Conservation (phyloP, 2,797 vertebrate species). For the Ibycter americanus region DNA sequence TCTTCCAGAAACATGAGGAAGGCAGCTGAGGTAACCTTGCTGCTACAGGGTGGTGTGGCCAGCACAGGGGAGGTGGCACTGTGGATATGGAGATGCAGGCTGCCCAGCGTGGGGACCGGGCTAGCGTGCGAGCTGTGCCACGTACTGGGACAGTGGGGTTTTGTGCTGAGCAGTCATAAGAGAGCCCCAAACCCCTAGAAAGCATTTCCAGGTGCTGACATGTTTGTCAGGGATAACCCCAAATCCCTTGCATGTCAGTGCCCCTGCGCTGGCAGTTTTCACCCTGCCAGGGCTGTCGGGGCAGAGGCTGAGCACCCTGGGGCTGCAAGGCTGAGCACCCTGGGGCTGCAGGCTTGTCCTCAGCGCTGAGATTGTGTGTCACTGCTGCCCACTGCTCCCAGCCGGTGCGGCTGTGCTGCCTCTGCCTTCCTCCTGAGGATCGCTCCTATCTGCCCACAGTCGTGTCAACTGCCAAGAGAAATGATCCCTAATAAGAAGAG, state of each 20-base stretch:
- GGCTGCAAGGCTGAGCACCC: not conserved
- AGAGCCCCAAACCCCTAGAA: not conserved
- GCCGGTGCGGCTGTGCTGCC: accelerated
- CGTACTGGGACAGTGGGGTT: not conserved
- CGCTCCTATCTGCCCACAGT: not conserved
- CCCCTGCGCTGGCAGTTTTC: not conserved
- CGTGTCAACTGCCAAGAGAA: not conserved
- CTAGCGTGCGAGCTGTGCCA: accelerated
- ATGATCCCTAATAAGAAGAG: not conserved
- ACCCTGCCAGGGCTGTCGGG: not conserved
- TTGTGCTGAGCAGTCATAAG: not conserved
- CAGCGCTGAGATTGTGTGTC: not conserved
- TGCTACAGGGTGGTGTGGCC: not conserved
- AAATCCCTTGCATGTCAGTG: accelerated
- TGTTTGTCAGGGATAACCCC: not conserved
- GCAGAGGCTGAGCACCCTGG: not conserved
- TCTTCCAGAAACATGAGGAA: not conserved
- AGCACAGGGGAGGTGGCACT: not conserved
- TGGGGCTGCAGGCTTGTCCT: not conserved
- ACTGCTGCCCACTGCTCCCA: accelerated
- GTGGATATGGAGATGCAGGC: too few species aligned
- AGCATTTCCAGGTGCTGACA: not conserved
- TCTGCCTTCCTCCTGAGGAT: not conserved
- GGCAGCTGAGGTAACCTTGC: not conserved
- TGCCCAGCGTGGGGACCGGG: not conserved